Base-by-base conservation (phyloP, 2,113 vertebrate species). In the Mustela lutreola region DNA sequence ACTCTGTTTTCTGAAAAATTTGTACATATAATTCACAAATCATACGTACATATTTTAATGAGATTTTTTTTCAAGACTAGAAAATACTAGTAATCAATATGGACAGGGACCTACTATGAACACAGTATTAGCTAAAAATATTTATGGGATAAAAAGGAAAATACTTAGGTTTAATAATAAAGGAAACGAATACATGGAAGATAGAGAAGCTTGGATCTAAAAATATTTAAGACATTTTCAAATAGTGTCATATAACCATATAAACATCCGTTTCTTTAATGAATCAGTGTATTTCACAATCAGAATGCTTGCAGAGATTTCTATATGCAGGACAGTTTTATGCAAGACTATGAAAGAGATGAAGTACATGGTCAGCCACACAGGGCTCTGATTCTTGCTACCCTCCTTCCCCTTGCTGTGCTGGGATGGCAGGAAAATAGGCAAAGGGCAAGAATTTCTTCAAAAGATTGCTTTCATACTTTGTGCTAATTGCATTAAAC, bases 81-180 rank as follows among this genome's bases (percentile, higher is more conserved):
- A 83, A 88, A 87, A 70, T 79, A 65, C 11, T 36, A 90, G 24
- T 22, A 76, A 89, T 86, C 50, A 28, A 53, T 60, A 45, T 39
- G 31, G 21, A n/a, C 28, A 70, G 58, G 7, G 42, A 71, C 21
- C 7, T 39, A 45, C 9, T 12, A 56, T 26, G 28, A 95, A 73
- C 53, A 97, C 36, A 86, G n/a, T 60, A 82, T 85, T 92, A 79
- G 36, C 63, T 81, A 31, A 93, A 88, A 93, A 71, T 12, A 79
- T 19, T 58, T 79, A 67, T 3, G 4, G 22, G 21, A 79, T 79
- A 42, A 88, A 91, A 96, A 83, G 16, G 62, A 89, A 96, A 73
- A 58, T 21, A 96, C 9, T 16, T 58, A 56, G 45, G 18, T 15
- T 71, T 96, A 83, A 76, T 92, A 89, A 92, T 78, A 95, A 95